phyloP scores from a whole-genome alignment of 2,888 invertebrate genomes.

The Campoletis raptor region DNA sequence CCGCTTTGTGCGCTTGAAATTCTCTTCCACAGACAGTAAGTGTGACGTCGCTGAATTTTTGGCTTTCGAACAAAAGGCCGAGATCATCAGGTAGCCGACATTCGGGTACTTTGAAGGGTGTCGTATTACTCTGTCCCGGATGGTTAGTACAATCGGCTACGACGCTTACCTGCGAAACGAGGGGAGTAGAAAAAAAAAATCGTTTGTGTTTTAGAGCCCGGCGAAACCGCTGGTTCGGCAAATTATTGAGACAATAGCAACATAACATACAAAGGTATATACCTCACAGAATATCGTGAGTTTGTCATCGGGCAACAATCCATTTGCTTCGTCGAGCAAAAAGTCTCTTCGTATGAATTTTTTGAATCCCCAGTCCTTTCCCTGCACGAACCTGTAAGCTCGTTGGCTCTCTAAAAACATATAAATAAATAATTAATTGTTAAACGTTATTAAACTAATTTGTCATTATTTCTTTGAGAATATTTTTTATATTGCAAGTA shows the following conservation, averaged over 20 bases:
- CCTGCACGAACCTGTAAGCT: slow-evolving; percentile 99
- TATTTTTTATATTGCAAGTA: not conserved
- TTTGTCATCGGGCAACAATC: slow-evolving; percentile 99
- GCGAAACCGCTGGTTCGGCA: slow-evolving; percentile 61
- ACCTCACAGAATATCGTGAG: slow-evolving; percentile 99
- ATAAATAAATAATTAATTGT: slow-evolving; percentile 40
- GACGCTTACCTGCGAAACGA: slow-evolving; percentile 90
- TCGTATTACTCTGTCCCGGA: slow-evolving; percentile 98
- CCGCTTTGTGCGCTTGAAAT: slow-evolving; percentile 98
- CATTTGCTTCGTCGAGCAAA: slow-evolving; percentile 99
- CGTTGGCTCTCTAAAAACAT: slow-evolving; percentile 90
- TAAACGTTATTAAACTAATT: not conserved
- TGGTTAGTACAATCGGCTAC: slow-evolving; percentile 99
- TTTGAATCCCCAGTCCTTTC: slow-evolving; percentile 99
- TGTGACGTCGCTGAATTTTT: slow-evolving; percentile 99
- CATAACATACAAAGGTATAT: slow-evolving; percentile 82
- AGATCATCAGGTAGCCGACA: slow-evolving; percentile 98
- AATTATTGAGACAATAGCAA: slow-evolving; percentile 69
- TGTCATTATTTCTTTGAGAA: not conserved
- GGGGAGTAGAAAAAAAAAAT: slow-evolving; percentile 45
- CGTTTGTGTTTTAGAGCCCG: slow-evolving; percentile 49
- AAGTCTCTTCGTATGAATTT: slow-evolving; percentile 99
- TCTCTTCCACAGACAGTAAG: slow-evolving; percentile 96
- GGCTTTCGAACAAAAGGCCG: slow-evolving; percentile 97
- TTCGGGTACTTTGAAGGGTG: slow-evolving; percentile 98